Evolutionary conservation across 2,888 invertebrate genomes (phyloP), one percentile per base, ranked within the genome.

Genomic region (Limnephilus rhombicus): DNA sequence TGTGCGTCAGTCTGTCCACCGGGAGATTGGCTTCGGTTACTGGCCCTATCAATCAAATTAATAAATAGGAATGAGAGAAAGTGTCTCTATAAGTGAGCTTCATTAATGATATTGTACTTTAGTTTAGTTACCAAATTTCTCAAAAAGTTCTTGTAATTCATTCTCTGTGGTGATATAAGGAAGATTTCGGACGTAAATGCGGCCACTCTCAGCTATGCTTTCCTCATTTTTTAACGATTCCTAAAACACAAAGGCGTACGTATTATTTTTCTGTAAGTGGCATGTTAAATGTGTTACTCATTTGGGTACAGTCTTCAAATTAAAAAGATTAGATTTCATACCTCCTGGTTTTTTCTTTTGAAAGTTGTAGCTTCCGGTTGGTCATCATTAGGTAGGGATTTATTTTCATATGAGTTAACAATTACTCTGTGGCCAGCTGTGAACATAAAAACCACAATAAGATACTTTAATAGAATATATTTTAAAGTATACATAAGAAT

Each of bases 161-260:
- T 98, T 98, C 95, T 99, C 99, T 0, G 97, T 98, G 12, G 98
- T 97, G 3, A 97, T 97, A 94, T 99, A 99, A 0, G 99, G 96
- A 92, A 99, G 96, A 96, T 99, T 99, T 93, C 99, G 97, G 1
- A 99, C 96, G 96, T 99, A 99, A 94, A 99, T 98, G 94, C 98
- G 97, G 2, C 99, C 99, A 94, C 99, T 99, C 95, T 98, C 98
- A 0, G 97, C 98, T 93, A 98, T 98, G 94, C 96, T 97, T 95
- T 98, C 98, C 95, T 98, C 98, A 94, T 97, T 97, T 94, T 97
- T 96, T 2, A 98, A 94, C 18, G 96, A 95, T 81, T 97, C 97
- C 94, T 97, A 96, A 94, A 97, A 97, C n/a, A 97, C 97, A 94
- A 86, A 37, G 13, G 9, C 1, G 11, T 13, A 82, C 1, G 11